phyloP scores from a whole-genome alignment of 2,113 vertebrate species.

The Carassius auratus region DNA sequence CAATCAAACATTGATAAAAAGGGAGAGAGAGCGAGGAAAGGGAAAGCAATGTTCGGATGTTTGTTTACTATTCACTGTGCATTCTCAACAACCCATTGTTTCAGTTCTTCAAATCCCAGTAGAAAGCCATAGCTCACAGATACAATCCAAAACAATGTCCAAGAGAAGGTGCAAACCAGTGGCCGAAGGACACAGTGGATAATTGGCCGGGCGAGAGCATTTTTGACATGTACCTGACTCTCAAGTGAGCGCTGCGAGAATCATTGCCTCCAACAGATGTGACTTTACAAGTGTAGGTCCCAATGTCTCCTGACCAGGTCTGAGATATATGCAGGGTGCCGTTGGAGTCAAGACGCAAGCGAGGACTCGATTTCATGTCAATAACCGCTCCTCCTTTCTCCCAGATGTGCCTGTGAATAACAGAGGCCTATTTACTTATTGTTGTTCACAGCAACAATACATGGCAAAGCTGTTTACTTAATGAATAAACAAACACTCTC shows the following conservation, averaged over 20 bases:
- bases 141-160: not conserved
- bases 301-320: slow-evolving; percentile 98
- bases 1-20: slow-evolving; percentile 52
- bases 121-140: slow-evolving; percentile 14
- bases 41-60: not conserved
- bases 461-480: slow-evolving; percentile 24
- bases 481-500: not conserved
- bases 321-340: slow-evolving; percentile 94
- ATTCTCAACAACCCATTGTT: not conserved
- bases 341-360: slow-evolving; percentile 82
- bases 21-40: not conserved
- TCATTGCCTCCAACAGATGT: slow-evolving; percentile 93
- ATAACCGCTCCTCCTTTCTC: slow-evolving; percentile 86
- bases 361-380: slow-evolving; percentile 77
- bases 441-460: not conserved
- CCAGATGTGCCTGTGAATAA: slow-evolving; percentile 83
- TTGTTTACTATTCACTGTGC: slow-evolving; percentile 29
- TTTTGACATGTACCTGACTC: slow-evolving; percentile 83
- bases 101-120: slow-evolving; percentile 19
- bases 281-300: slow-evolving; percentile 94
- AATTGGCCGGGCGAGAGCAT: not conserved
- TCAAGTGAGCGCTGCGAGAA: slow-evolving; percentile 88
- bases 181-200: not conserved
- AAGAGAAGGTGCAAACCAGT: not conserved
- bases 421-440: not conserved